These are phyloP conservation scores for Tonatia bakeri DNA, from an alignment of 2,113 vertebrate genomes.

Conservation along the genomic window DNA sequence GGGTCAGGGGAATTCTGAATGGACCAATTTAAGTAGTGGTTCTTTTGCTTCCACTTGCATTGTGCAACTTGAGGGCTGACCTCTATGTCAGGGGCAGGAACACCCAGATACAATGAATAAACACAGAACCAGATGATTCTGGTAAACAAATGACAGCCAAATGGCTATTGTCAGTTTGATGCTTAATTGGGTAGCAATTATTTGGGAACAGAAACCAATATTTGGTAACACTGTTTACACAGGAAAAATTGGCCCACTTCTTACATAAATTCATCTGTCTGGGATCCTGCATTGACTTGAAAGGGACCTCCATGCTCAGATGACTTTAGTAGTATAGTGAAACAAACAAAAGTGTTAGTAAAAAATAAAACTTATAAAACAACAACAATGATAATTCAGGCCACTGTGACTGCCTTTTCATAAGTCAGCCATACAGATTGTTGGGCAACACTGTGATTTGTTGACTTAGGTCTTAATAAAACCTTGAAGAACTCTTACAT, in stretches of 20 bases:
- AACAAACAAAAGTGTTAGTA: background rate
- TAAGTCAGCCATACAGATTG: background rate
- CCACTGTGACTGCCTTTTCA: background rate
- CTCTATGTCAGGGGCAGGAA: slow-evolving; percentile 42
- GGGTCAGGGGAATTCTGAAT: background rate
- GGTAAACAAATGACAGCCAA: slow-evolving; percentile 51
- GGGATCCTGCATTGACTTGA: slow-evolving; percentile 23
- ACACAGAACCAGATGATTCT: slow-evolving; percentile 18
- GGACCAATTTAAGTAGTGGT: slow-evolving; percentile 12
- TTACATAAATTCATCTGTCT: slow-evolving; percentile 2
- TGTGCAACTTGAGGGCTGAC: slow-evolving; percentile 26
- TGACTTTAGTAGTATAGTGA: background rate
- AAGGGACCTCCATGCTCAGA: background rate
- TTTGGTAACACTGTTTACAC: slow-evolving; percentile 47
- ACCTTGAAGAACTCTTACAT: background rate
- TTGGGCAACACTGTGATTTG: background rate
- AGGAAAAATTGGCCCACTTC: background rate
- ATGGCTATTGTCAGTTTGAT: slow-evolving; percentile 48
- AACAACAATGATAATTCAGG: background rate
- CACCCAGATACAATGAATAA: slow-evolving; percentile 43
- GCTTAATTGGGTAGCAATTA: slow-evolving; percentile 45
- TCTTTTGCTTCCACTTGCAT: slow-evolving; percentile 17
- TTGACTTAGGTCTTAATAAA: background rate
- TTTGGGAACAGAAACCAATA: slow-evolving; percentile 53
- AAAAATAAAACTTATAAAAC: slow-evolving; percentile 7